phyloP scores from a whole-genome alignment of 2,888 invertebrate genomes.

The Adelognathus sp. region DNA sequence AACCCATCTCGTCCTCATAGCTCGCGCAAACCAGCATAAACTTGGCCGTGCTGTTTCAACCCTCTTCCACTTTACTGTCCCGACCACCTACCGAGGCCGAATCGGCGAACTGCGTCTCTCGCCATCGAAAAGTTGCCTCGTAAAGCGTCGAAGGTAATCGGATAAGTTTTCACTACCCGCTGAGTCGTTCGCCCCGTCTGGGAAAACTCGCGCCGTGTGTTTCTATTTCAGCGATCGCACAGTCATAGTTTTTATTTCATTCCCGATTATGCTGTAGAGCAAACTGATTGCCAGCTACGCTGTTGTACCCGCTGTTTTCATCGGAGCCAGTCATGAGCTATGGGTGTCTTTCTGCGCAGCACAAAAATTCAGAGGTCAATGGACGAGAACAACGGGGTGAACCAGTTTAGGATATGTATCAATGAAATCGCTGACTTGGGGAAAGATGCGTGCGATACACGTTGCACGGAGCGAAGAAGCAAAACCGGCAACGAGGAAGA shows the following conservation, averaged over 20 bases:
- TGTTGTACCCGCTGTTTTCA: neutral
- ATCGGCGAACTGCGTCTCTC: neutral
- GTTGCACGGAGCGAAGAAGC: neutral
- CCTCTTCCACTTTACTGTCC: neutral
- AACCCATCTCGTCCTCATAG: neutral
- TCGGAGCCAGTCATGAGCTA: neutral
- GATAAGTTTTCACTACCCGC: conserved; percentile 45
- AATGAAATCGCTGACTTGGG: neutral
- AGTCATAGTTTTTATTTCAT: neutral
- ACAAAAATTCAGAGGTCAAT: neutral
- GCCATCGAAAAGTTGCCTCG: conserved; percentile 48
- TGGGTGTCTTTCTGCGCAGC: neutral
- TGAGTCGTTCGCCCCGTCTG: neutral
- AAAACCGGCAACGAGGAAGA: conserved; percentile 3
- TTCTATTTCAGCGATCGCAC: conserved; percentile 31
- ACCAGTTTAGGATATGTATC: neutral
- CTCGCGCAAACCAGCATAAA: conserved; percentile 1
- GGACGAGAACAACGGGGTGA: neutral
- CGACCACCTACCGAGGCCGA: neutral
- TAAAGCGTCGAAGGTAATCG: conserved; percentile 56
- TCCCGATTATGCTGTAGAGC: conserved; percentile 1
- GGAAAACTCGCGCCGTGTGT: neutral
- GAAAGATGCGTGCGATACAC: neutral
- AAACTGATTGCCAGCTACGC: conserved; percentile 2
- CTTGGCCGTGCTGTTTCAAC: conserved; percentile 16